A percentile compares a stretch with the other conserved stretches of the same genome.
Evolutionary conservation across 2,797 vertebrate genomes (phyloP).

Genomic region (Sebastes paucispinis): DNA sequence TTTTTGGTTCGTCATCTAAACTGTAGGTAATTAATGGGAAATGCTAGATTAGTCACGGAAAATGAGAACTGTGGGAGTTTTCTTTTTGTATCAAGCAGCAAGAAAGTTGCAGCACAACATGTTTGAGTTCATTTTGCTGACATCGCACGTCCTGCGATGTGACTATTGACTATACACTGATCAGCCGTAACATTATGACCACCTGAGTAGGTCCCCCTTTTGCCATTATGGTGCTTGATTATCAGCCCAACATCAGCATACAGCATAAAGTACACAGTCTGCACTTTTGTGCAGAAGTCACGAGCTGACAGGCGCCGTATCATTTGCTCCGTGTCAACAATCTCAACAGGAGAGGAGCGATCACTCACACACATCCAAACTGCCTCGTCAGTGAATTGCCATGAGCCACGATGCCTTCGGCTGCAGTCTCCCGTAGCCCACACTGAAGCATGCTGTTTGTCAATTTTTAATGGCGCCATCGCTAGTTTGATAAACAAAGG

Average conservation of each 20-base stretch:
- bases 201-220: too few relatives aligned
- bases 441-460: slow-evolving; percentile 13
- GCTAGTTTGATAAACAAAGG: slow-evolving; percentile 10
- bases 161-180: too few relatives aligned
- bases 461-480: background rate
- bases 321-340: slow-evolving; percentile 23
- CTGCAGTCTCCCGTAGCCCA: background rate
- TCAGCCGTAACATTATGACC: too few relatives aligned
- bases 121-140: too few relatives aligned
- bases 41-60: too few relatives aligned
- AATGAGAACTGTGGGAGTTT: too few relatives aligned
- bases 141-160: too few relatives aligned
- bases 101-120: too few relatives aligned
- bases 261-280: background rate
- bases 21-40: too few relatives aligned
- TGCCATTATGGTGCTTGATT: background rate
- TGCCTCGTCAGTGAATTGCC: slow-evolving; percentile 10
- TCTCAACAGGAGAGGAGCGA: slow-evolving; percentile 1
- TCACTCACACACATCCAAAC: slow-evolving; percentile 11
- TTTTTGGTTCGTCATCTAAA: too few relatives aligned
- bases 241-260: background rate
- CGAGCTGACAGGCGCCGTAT: background rate
- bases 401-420: background rate
- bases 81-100: too few relatives aligned
- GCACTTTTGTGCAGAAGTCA: slow-evolving; percentile 8